Percentiles rank a stretch among this genome's conserved stretches.
Conservation (phyloP, 2,797 vertebrate species). For the Scyliorhinus canicula region DNA sequence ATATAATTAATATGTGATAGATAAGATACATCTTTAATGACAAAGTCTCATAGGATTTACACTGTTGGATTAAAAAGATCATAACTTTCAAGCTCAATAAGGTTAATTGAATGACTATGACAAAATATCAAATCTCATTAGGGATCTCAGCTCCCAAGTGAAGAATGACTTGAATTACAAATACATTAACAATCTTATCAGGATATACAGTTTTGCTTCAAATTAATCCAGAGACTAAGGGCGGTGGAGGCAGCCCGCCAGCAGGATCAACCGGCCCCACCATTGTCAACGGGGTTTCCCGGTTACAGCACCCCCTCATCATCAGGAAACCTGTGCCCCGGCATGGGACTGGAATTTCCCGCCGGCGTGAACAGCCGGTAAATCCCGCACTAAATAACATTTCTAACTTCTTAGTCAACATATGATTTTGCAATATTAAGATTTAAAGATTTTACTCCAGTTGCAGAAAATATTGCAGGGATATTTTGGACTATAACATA, state of each 20-base stretch:
- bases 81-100: background rate
- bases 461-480: background rate
- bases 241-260: no score
- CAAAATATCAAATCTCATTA: constrained; percentile 7
- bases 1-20: background rate
- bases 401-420: background rate
- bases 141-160: background rate
- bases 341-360: no score
- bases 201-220: background rate
- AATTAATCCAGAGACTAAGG: background rate
- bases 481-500: background rate
- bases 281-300: no score
- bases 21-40: background rate
- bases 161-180: background rate
- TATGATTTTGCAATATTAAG: background rate
- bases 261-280: no score
- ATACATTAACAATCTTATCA: background rate
- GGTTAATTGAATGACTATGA: no score
- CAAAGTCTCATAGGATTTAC: background rate
- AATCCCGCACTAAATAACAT: background rate
- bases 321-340: no score
- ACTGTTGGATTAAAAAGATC: background rate
- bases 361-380: no score
- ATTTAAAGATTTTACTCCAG: background rate
- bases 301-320: no score